Base-by-base conservation (phyloP, 2,113 vertebrate genomes). In the Nothocercus julius region DNA sequence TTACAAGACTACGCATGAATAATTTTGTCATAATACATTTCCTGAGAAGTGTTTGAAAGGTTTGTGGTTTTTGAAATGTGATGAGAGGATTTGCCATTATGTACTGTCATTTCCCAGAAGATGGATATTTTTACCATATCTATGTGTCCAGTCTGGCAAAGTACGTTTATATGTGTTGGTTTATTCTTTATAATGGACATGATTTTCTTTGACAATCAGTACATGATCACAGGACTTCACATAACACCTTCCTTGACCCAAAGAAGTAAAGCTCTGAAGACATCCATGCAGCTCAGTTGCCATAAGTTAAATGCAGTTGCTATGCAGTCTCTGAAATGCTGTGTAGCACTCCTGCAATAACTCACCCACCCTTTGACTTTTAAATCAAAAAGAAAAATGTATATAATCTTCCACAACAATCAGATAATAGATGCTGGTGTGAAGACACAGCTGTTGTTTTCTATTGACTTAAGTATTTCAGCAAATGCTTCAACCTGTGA, bases 271-370 rank as follows among this genome's bases (percentile, higher is more conserved):
- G 22, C 22, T 84, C 73, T 91, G 76, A 92, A 91, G 68, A 81
- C 13, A 40, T 81, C 74, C 42, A 17, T 61, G 47, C 36, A 32
- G 24, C 2, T 5, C 74, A 76, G 75, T 20, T 89, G 49, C 45
- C 28, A n/a, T 9, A 15, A 63, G 54, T 87, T 81, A 28, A 95
- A 78, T 78, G 36, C 25, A 34, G 91, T 91, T 95, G 87, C 82
- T 61, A 89, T 91, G 87, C 91, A 90, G 45, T 95, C n/a, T 83
- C 56, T 83, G 42, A 95, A 94, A 88, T 83, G 45, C 10, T 53
- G 53, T 53, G 80, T 11, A 83, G 68, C 78, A 86, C 47, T 74
- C 61, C 64, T 68, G 79, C 61, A 83, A 34, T 78, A 91, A 94
- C 63, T 91, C 42, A 88, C 83, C 56, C 61, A 91, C 64, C 17